Evolutionary conservation across 2,113 vertebrate genomes (phyloP).

Genomic region (Stegostoma tigrinum): DNA sequence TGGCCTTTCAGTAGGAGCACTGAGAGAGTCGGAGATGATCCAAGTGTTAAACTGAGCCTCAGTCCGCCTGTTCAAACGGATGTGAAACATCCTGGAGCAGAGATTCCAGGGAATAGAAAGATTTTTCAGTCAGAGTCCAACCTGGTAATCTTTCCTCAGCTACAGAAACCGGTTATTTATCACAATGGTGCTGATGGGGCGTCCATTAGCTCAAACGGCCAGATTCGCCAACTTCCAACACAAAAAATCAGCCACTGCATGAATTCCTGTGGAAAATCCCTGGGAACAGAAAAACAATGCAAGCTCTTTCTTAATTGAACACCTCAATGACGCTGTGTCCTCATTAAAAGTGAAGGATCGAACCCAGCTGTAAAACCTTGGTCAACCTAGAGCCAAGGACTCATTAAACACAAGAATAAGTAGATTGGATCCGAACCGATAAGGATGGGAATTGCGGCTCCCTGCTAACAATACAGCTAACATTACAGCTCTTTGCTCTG

Average conservation of each 20-base stretch:
- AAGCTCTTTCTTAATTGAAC: not conserved
- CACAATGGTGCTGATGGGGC: not conserved
- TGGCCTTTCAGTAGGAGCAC: not conserved
- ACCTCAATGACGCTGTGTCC: not conserved
- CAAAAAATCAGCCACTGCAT: not conserved
- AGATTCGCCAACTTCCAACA: no score
- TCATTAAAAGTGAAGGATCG: not conserved
- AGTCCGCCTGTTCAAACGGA: not conserved
- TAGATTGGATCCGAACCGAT: not conserved
- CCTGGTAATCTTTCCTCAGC: not conserved
- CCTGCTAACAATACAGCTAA: not conserved
- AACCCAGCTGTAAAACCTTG: not conserved
- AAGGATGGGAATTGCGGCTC: not conserved
- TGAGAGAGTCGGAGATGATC: not conserved
- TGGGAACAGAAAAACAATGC: not conserved
- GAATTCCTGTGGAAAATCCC: not conserved
- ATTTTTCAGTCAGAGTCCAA: not conserved
- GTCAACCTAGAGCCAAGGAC: not conserved
- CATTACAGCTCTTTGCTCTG: not conserved
- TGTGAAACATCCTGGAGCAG: not conserved
- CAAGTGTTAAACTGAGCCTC: no score
- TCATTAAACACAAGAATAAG: not conserved
- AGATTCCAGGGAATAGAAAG: not conserved
- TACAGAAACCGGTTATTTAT: not conserved
- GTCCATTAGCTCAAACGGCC: not conserved